Conservation (phyloP, 2,797 vertebrate species). For the Phalloptychus januarius region DNA sequence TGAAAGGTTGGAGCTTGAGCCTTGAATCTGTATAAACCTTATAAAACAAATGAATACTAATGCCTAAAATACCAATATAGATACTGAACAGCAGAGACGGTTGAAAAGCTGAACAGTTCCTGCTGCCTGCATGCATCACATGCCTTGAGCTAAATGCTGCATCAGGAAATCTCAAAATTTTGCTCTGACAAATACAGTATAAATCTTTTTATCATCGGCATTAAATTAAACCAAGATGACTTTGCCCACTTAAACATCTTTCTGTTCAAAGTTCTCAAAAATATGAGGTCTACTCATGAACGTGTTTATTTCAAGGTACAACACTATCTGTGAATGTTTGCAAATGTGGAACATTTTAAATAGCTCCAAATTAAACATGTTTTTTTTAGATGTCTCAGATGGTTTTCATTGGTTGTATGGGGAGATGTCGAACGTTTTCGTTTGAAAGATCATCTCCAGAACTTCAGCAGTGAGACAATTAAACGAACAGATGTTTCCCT, state of each 20-base stretch:
- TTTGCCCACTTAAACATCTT: not conserved
- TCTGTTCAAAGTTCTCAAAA: constrained; percentile 1
- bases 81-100: no score
- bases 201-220: not conserved
- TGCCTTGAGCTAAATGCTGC: not conserved
- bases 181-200: not conserved
- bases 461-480: constrained; percentile 22
- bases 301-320: not conserved
- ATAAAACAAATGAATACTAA: not conserved
- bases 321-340: not conserved
- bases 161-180: not conserved
- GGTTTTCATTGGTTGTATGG: not conserved
- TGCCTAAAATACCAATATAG: not conserved
- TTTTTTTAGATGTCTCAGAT: not conserved
- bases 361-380: not conserved
- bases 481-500: constrained; percentile 46
- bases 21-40: not conserved
- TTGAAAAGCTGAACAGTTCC: not conserved
- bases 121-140: not conserved
- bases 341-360: not conserved
- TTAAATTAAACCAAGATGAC: not conserved
- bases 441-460: not conserved
- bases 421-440: constrained; percentile 10
- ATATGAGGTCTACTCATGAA: not conserved
- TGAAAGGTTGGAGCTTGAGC: not conserved